Conservation (phyloP, 2,113 vertebrate genomes). For the Motacilla alba region DNA sequence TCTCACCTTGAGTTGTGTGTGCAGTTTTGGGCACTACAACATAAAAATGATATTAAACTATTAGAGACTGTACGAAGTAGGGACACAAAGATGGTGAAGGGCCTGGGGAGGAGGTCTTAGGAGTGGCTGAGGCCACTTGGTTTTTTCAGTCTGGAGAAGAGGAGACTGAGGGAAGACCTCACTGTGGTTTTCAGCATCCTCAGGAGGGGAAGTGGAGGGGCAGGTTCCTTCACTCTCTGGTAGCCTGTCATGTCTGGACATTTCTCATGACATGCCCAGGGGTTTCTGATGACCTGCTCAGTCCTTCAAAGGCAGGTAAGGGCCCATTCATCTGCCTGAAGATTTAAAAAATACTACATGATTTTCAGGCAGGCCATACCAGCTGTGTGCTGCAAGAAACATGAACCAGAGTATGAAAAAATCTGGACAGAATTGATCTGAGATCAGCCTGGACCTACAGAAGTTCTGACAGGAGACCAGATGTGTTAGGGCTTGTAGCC, state of each 20-base stretch:
- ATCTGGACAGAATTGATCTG: background rate
- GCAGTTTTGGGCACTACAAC: background rate
- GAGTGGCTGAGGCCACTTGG: background rate
- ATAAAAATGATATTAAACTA: background rate
- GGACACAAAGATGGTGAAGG: background rate
- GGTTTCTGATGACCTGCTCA: background rate
- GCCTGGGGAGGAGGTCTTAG: background rate
- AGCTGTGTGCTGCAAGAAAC: background rate
- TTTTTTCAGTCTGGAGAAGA: background rate
- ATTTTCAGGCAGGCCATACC: background rate
- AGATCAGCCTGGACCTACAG: background rate
- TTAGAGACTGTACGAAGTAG: accelerated
- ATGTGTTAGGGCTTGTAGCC: background rate
- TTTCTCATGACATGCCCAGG: background rate
- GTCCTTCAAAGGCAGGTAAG: background rate
- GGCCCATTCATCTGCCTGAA: background rate
- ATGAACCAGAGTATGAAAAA: background rate
- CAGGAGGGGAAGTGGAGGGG: accelerated
- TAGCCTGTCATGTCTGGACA: background rate
- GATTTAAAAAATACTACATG: background rate
- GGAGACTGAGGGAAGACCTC: background rate
- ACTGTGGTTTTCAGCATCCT: background rate
- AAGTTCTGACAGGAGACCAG: background rate
- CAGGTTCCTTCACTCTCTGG: background rate
- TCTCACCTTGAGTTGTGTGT: background rate